Evolutionary conservation across 2,888 invertebrate species (phyloP), one percentile per base, ranked within the genome.

Genomic region (Ormyrus pomaceus): DNA sequence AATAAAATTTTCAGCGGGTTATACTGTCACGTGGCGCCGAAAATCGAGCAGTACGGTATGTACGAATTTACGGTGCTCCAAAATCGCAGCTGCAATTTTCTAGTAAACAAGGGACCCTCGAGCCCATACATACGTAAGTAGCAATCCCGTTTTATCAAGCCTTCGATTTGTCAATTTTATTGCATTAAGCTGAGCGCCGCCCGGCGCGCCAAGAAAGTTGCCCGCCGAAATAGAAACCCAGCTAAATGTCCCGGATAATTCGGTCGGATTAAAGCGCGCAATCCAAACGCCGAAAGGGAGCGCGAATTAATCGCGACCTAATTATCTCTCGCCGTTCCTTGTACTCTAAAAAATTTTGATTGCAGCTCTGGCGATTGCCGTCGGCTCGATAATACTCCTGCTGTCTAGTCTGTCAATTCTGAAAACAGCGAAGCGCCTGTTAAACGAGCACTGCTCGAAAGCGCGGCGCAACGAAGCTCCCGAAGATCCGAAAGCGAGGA

Each of bases 61-160:
- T 96, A 96, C 87, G 92, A 93, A 79, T 90, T 95, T 64, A 92
- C 92, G 58, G 89, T 93, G 1, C 89, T 93, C 1, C 86, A 89
- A 5, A 92, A 92, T 59, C 91, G 88, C 9, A 88, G 91, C 56
- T 95, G 95, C 86, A 87, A 91, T 48, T 88, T 95, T 66, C 86
- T 87, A n/a, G 93, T 93, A 0, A 88, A 92, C 45, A 93, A 93
- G 85, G 92, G 94, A 79, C 94, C 96, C 3, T 95, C 95, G 48
- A 94, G 95, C 89, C 94, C 95, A 83, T 94, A 95, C 89, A 92
- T 93, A 86, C 94, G 95, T 95, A 90, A 94, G 94, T 93, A 73
- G 34, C 11, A 46, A 56, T 34, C 34, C 34, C 34, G 34, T 34
- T 34, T 34, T 34, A 34, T 34, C 34, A 34, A 34, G 34, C 34